A percentile compares a stretch with the other conserved stretches of the same genome.
phyloP scores from a whole-genome alignment of 2,888 invertebrate species.

The Melanargia galathea region DNA sequence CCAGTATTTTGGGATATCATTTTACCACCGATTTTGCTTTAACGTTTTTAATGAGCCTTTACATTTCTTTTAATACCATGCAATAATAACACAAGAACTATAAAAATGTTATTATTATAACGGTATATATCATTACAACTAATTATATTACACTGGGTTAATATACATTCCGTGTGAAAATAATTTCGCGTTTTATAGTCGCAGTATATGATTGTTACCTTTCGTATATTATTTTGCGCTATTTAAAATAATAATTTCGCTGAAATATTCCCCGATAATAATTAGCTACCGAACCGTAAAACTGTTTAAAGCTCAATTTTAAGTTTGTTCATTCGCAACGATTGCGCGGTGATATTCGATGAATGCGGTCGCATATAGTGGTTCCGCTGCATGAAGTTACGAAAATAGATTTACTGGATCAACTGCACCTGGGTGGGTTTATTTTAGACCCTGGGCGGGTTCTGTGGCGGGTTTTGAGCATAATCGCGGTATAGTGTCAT shows the following conservation, averaged over 20 bases:
- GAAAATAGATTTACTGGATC: neutral
- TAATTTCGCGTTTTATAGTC: constrained; percentile 5
- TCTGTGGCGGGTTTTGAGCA: no score
- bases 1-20: neutral
- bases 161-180: constrained; percentile 4
- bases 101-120: constrained; percentile 13
- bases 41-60: neutral
- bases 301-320: constrained; percentile 26
- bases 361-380: constrained; percentile 1
- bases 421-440: neutral
- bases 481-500: no score
- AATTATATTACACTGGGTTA: neutral
- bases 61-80: neutral
- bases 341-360: constrained; percentile 15
- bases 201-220: constrained; percentile 6
- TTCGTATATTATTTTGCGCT: constrained; percentile 16
- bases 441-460: neutral
- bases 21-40: neutral
- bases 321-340: constrained; percentile 10
- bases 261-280: constrained; percentile 25
- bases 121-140: neutral
- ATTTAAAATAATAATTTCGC: constrained; percentile 26
- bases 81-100: neutral
- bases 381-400: constrained; percentile 4
- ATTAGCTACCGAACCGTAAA: constrained; percentile 23